phyloP scores from a whole-genome alignment of 64 coral and sea anemone species.

The Pachyseris speciosa region DNA sequence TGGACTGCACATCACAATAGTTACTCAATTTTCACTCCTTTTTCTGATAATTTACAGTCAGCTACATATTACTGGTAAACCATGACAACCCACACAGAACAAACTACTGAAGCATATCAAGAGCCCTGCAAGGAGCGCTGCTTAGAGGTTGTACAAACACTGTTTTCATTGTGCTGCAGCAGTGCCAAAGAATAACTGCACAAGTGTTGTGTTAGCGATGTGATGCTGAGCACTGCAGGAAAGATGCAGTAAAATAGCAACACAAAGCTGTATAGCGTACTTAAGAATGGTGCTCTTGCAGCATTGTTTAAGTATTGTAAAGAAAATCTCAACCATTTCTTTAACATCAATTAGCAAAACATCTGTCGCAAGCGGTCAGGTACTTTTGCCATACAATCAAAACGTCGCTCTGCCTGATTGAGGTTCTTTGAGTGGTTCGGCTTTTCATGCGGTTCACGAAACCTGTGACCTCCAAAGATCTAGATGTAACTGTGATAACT shows the following conservation, averaged over 20 bases:
- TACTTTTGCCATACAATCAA: too few species aligned
- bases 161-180: slow-evolving; percentile 7
- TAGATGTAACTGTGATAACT: background rate
- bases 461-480: background rate
- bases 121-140: background rate
- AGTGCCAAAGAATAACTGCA: background rate
- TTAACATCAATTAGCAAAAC: background rate
- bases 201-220: background rate
- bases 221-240: slow-evolving; percentile 2
- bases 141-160: background rate
- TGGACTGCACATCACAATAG: too few species aligned
- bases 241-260: slow-evolving; percentile 1
- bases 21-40: too few species aligned
- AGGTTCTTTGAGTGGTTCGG: background rate
- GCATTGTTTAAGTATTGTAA: background rate
- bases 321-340: background rate
- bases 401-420: too few species aligned
- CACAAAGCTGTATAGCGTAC: background rate
- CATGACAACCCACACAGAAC: too few species aligned
- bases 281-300: background rate
- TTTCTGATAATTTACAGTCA: too few species aligned
- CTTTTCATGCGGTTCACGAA: background rate
- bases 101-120: background rate
- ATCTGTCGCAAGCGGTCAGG: too few species aligned
- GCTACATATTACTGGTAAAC: too few species aligned